Evolutionary conservation across 2,113 vertebrate species (phyloP).

Genomic region (Paramisgurnus dabryanus): DNA sequence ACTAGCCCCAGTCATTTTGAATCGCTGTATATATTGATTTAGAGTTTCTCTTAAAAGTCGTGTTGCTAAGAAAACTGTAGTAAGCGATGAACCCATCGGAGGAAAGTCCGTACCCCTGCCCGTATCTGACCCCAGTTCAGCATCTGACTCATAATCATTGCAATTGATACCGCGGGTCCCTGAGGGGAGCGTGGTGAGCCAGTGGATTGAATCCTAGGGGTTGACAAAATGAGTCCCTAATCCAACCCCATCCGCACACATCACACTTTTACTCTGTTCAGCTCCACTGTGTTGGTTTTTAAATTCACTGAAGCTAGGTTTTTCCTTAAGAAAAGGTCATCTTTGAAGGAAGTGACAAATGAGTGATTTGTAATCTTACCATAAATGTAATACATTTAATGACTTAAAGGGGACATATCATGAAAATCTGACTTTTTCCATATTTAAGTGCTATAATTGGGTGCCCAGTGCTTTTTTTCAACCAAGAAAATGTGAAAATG

Average conservation of each 20-base stretch:
- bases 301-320: neutral
- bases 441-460: too few relatives aligned
- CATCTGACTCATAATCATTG: slow-evolving; percentile 40
- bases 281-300: slow-evolving; percentile 2
- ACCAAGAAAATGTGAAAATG: too few relatives aligned
- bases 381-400: neutral
- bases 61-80: neutral
- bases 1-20: too few relatives aligned
- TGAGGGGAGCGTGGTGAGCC: slow-evolving; percentile 39
- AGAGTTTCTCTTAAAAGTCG: too few relatives aligned
- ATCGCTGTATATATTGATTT: too few relatives aligned
- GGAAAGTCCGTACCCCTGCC: neutral
- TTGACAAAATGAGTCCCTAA: slow-evolving; percentile 45
- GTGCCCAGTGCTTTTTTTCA: too few relatives aligned
- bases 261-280: slow-evolving; percentile 16
- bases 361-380: slow-evolving; percentile 26
- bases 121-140: neutral
- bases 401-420: too few relatives aligned
- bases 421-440: too few relatives aligned
- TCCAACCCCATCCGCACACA: slow-evolving; percentile 33
- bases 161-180: slow-evolving; percentile 19
- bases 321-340: slow-evolving; percentile 4
- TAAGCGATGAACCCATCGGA: neutral
- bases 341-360: slow-evolving; percentile 35
- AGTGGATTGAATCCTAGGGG: slow-evolving; percentile 50